Evolutionary conservation across 23 tunicate genomes (phyloP), one percentile per base, ranked within the genome.

Genomic region (Clavelina lepadiformis): DNA sequence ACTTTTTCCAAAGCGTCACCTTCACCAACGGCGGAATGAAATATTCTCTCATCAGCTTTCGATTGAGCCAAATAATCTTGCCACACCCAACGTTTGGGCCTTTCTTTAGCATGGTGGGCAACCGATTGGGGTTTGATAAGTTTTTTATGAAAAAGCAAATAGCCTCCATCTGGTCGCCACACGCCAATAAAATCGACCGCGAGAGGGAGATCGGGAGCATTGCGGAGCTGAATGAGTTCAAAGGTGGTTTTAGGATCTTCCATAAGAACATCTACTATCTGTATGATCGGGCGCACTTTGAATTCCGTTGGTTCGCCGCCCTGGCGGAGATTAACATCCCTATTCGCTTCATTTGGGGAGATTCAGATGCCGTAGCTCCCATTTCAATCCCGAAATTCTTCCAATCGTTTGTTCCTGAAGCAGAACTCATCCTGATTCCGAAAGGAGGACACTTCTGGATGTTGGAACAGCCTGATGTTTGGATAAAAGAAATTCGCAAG

Each of bases 11-110:
- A 58, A 75, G 94, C 55, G 83, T 85, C 47, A 87, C 94, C 22
- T 94, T 94, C 70, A 81, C 96, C 32, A 94, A 94, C 67, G 99
- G 99, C 25, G 99, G 99, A 29, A 94, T 94, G 88, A 86, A 80
- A 51, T 75, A 72, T 49, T 65, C 75, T 2, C 18, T 56, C 68
- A 76, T 76, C 26, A 86, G 86, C 70, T 80, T 86, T 15, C 38
- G 99, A 56, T n/a, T 94, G 20, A 59, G 78, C 36, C 99, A 94
- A 56, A 56, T 23, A 70, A 29, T 83, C 34, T 55, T 72, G 51
- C 59, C 44, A 32, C 71, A 77, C 67, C 68, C 47, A 3, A 46
- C 30, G 2, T 31, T 77, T 35, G 81, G 82, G 2, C 44, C 83
- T 1, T 67, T 51, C 49, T 66, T 91, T 46, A 15, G 28, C 55